phyloP scores from a whole-genome alignment of 2,888 invertebrate species.

The Galerucella nymphaeae region DNA sequence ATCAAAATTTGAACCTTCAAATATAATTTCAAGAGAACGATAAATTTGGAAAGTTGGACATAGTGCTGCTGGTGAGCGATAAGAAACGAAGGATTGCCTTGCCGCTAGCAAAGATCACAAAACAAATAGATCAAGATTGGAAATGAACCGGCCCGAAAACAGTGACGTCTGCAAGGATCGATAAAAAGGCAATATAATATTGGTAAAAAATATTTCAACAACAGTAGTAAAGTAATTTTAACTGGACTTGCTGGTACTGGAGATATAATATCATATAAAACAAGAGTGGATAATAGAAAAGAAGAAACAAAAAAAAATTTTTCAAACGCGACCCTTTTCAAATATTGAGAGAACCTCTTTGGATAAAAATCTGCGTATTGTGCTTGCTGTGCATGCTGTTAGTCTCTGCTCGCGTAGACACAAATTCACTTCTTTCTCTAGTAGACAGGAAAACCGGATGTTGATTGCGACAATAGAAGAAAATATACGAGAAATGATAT shows the following conservation, averaged over 20 bases:
- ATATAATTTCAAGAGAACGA: conserved; percentile 63
- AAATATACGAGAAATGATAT: conserved; percentile 62
- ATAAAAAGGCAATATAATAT: conserved; percentile 4
- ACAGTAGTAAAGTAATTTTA: background rate
- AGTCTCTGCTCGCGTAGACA: conserved; percentile 51
- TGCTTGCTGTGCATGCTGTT: conserved; percentile 62
- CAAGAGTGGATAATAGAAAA: background rate
- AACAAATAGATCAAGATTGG: conserved; percentile 66
- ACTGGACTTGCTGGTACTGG: too few relatives aligned
- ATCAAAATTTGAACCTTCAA: conserved; percentile 64
- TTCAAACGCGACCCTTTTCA: conserved; percentile 4
- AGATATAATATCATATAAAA: too few relatives aligned
- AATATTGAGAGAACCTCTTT: conserved; percentile 13
- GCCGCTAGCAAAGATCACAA: conserved; percentile 64
- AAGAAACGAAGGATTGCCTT: conserved; percentile 62
- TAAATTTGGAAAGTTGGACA: conserved; percentile 56
- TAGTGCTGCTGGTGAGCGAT: conserved; percentile 61
- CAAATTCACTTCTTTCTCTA: conserved; percentile 62
- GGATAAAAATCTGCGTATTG: conserved; percentile 45
- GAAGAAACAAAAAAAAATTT: too few relatives aligned
- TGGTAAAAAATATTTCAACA: background rate
- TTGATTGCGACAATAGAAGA: conserved; percentile 64
- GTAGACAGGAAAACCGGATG: conserved; percentile 64
- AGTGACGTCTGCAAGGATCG: conserved; percentile 21
- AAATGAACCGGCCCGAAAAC: conserved; percentile 56